Evolutionary conservation across 2,888 invertebrate species (phyloP).

Genomic region (Osmoderma eremita): DNA sequence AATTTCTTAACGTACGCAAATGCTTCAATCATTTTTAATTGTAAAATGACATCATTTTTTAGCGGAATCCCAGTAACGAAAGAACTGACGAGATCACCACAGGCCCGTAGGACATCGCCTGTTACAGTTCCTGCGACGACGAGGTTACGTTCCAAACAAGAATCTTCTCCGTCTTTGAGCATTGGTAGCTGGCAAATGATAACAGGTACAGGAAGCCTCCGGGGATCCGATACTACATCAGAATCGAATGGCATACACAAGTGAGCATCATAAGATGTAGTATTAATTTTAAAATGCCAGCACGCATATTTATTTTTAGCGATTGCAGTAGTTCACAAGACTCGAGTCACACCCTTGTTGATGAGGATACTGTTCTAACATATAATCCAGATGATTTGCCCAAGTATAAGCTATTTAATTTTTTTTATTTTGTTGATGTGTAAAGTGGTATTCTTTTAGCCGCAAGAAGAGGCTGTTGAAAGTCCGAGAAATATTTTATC

Average conservation of each 20-base stretch:
- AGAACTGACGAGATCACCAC: constrained; percentile 56
- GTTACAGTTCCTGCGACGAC: constrained; percentile 70
- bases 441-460: constrained; percentile 56
- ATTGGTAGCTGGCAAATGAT: constrained; percentile 77
- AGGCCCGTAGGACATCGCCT: constrained; percentile 67
- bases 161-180: constrained; percentile 68
- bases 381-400: constrained; percentile 50
- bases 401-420: constrained; percentile 48
- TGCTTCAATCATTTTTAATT: not conserved
- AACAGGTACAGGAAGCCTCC: constrained; percentile 73
- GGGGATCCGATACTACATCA: constrained; percentile 66
- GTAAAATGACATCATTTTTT: not conserved
- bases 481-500: constrained; percentile 69
- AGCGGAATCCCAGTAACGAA: constrained; percentile 33
- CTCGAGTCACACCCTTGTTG: constrained; percentile 63
- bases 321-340: constrained; percentile 61
- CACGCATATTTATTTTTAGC: constrained; percentile 48
- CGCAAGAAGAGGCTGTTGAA: constrained; percentile 66
- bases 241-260: constrained; percentile 51
- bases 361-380: constrained; percentile 59
- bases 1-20: constrained; percentile 25
- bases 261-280: constrained; percentile 4
- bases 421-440: constrained; percentile 28
- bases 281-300: not conserved
- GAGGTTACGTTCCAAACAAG: constrained; percentile 68